phyloP scores from a whole-genome alignment of 2,888 invertebrate species.

The Matsumyia berberina region DNA sequence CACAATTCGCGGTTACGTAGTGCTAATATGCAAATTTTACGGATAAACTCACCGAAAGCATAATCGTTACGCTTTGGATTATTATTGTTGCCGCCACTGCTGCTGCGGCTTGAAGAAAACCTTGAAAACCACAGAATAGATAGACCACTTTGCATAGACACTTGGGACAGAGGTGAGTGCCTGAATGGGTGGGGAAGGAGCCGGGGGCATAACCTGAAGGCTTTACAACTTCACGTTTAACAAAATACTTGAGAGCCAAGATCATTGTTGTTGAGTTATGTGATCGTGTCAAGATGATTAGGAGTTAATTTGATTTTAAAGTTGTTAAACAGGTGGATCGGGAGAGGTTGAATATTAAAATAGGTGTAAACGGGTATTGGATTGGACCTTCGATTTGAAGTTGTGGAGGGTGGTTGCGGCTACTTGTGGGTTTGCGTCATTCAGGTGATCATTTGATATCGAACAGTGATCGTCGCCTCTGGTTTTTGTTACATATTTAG shows the following conservation, averaged over 20 bases:
- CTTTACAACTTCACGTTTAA: slow-evolving; percentile 2
- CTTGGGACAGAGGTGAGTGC: slow-evolving; percentile 40
- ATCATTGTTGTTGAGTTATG: slow-evolving; percentile 48
- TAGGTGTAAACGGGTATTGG: slow-evolving; percentile 31
- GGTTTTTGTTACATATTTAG: background rate
- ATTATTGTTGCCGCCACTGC: slow-evolving; percentile 16
- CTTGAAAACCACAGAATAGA: slow-evolving; percentile 42
- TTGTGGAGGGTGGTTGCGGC: background rate
- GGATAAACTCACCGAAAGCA: slow-evolving; percentile 36
- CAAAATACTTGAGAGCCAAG: slow-evolving; percentile 53
- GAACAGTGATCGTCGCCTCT: background rate
- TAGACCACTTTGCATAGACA: slow-evolving; percentile 30
- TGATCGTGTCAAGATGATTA: slow-evolving; percentile 60
- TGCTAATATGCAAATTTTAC: slow-evolving; percentile 59
- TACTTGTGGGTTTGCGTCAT: slow-evolving; percentile 23
- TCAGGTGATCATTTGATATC: slow-evolving; percentile 6
- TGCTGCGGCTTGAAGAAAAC: slow-evolving; percentile 29
- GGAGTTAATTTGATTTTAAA: slow-evolving; percentile 41
- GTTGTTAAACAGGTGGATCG: slow-evolving; percentile 60
- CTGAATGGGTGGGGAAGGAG: slow-evolving; percentile 25
- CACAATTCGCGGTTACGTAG: slow-evolving; percentile 38
- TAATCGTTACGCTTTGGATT: slow-evolving; percentile 47
- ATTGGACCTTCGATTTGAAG: background rate
- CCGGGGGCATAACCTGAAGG: slow-evolving; percentile 31
- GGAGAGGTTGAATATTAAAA: slow-evolving; percentile 35